Evolutionary conservation across 2,113 vertebrate species (phyloP).

Genomic region (Heterotilapia buettikoferi): DNA sequence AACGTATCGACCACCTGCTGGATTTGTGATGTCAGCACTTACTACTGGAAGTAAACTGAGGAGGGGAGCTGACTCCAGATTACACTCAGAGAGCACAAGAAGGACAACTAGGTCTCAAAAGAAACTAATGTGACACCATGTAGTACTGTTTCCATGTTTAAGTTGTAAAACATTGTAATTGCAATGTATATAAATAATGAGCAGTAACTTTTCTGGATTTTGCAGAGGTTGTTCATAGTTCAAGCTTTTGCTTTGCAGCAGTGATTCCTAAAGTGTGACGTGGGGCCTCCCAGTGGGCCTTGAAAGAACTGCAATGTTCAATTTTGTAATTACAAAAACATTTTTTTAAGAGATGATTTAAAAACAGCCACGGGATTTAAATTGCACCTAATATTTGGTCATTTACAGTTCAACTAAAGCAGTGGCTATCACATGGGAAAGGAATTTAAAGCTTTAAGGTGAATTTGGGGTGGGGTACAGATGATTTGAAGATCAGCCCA

Average conservation of each 20-base stretch:
- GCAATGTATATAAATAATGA: background rate
- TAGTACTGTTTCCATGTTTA: background rate
- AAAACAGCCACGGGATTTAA: rapidly evolving
- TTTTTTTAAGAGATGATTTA: background rate
- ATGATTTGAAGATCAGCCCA: background rate
- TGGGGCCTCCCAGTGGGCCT: background rate
- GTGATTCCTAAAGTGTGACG: background rate
- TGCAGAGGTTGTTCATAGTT: background rate
- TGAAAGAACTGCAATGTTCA: background rate
- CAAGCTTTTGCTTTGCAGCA: background rate
- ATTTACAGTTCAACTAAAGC: background rate
- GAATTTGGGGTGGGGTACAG: background rate
- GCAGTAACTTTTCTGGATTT: background rate
- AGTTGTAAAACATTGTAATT: background rate
- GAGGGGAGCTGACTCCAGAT: background rate
- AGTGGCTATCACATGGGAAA: background rate
- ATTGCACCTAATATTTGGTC: background rate
- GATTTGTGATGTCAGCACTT: background rate
- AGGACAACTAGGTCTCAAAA: background rate
- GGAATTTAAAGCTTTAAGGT: background rate
- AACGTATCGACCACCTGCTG: background rate
- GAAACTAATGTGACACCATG: background rate
- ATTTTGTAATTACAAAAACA: background rate
- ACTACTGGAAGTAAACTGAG: background rate
- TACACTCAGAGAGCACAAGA: background rate